These are phyloP conservation scores for Formica aserva DNA, from an alignment of 2,888 invertebrate species.

Conservation along the genomic window DNA sequence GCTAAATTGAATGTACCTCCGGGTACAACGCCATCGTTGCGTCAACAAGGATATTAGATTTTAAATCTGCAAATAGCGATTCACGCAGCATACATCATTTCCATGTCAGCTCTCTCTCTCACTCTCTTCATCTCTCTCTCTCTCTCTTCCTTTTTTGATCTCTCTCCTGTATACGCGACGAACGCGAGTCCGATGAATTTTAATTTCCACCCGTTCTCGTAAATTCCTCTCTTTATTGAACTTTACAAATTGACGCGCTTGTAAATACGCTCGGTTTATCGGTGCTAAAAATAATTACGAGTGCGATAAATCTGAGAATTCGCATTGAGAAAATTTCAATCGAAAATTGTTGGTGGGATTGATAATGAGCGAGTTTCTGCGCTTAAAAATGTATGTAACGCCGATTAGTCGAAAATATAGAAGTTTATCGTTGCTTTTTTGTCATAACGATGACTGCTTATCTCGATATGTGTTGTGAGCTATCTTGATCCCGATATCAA, in stretches of 20 bases:
- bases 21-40: constrained; percentile 47
- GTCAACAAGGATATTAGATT: constrained; percentile 58
- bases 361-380: constrained; percentile 1
- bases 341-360: constrained; percentile 23
- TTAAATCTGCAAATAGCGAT: constrained; percentile 56
- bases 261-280: constrained; percentile 55
- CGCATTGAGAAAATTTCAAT: constrained; percentile 30
- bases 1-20: constrained; percentile 71
- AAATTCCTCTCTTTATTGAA: constrained; percentile 50
- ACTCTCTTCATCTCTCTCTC: background rate
- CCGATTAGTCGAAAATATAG: background rate
- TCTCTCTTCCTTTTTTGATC: background rate
- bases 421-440: too few relatives aligned
- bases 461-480: too few relatives aligned
- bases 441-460: too few relatives aligned
- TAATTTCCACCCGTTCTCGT: constrained; percentile 42
- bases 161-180: background rate
- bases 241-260: constrained; percentile 53
- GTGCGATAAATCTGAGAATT: constrained; percentile 49
- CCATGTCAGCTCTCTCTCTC: constrained; percentile 11
- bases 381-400: background rate
- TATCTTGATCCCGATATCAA: too few relatives aligned
- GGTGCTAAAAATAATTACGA: constrained; percentile 52
- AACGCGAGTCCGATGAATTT: constrained; percentile 36
- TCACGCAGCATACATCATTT: constrained; percentile 41